Base-by-base conservation (phyloP, 2,888 invertebrate species). In the Nyleta sp. region DNA sequence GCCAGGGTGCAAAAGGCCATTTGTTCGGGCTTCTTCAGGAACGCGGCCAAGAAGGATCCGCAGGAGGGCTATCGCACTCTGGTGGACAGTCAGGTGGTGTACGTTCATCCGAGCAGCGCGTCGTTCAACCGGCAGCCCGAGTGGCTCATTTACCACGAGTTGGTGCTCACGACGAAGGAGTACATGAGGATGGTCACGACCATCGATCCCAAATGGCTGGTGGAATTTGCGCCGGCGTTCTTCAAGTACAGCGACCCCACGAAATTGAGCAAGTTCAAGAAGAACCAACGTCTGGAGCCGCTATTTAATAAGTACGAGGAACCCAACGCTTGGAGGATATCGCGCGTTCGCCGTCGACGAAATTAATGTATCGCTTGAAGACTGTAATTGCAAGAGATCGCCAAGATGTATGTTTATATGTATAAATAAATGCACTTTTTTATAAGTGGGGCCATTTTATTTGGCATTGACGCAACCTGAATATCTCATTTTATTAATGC, bases 171-270 rank as follows among this genome's bases (percentile, higher is more conserved):
- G 0, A 99, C 99, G 0, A 99, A 99, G 89, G 99, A 99, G 90
- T 99, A 99, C 91, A 99, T 99, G 99, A 93, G 99, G 24, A 98
- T 99, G 91, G 99, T 99, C 10, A 98, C 97, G 0, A 97, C 98
- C 0, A 98, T 98, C 67, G 98, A 98, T 92, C 98, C 98, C 0
- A 98, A 98, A 91, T 99, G 99, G 99, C 92, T 99, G 68, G 99
- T 99, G 0, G 99, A 99, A 90, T 99, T 98, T 90, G 99, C 99
- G 0, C 98, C 99, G 0, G 98, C 99, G 0, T 99, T 99, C 93
- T 99, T 99, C 93, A 97, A 98, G 91, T 98, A 99, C 92, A 98
- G 98, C 5, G 99, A 99, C 91, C 98, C 99, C 2, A 99, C 99
- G 0, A 99, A 98, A 91, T 93, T 99, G 33, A 98, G 98, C 91